phyloP scores from a whole-genome alignment of 2,113 vertebrate genomes.

The Myotis lucifugus region DNA sequence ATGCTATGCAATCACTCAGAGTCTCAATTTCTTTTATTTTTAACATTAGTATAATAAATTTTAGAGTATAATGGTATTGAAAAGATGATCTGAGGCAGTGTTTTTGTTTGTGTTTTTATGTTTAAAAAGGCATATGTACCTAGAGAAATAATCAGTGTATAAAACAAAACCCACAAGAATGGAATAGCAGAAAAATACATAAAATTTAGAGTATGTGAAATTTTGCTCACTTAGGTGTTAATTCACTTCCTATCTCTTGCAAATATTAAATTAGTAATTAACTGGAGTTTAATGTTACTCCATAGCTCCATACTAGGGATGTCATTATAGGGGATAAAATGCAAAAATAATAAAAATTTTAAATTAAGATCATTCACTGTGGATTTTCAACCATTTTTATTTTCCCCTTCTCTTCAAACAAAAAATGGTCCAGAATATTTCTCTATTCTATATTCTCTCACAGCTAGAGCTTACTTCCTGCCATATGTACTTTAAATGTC shows the following conservation, averaged over 20 bases:
- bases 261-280: constrained; percentile 11
- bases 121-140: background rate
- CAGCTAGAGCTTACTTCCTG: constrained; percentile 11
- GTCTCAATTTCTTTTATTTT: background rate
- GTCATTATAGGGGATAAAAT: background rate
- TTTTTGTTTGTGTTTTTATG: background rate
- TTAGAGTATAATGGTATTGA: background rate
- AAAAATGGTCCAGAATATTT: background rate
- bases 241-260: background rate
- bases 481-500: constrained; percentile 59
- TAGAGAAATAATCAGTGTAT: background rate
- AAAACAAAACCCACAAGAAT: background rate
- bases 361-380: background rate
- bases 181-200: background rate
- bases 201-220: background rate
- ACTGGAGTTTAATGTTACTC: background rate
- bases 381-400: background rate
- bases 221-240: background rate
- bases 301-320: background rate
- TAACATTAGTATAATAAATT: background rate
- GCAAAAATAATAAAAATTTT: background rate
- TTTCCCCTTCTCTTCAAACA: constrained; percentile 17
- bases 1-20: background rate
- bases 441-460: background rate
- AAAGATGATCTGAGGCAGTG: background rate